A percentile compares a stretch with the other conserved stretches of the same genome.
Conservation (phyloP, 2,113 vertebrate genomes). For the Grammomys dolichurus region DNA sequence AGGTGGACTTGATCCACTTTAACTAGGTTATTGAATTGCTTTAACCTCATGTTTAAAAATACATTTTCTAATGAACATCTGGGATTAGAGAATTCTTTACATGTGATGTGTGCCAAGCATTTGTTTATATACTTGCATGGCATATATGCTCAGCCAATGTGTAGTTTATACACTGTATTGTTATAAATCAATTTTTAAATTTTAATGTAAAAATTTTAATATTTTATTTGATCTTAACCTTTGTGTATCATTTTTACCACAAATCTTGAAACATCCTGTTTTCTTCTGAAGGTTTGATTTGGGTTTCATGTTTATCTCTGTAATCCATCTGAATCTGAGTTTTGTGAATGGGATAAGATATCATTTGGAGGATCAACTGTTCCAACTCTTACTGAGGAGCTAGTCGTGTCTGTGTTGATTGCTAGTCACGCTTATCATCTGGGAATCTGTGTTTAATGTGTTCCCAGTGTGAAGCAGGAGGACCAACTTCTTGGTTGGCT, state of each 20-base stretch:
- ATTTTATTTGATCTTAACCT: neutral
- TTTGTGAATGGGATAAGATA: neutral
- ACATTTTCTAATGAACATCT: neutral
- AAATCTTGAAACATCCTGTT: neutral
- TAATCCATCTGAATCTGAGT: neutral
- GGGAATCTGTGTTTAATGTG: neutral
- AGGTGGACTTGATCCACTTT: neutral
- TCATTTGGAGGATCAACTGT: neutral
- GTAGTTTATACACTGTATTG: neutral
- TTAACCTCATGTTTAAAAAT: slow-evolving; percentile 5
- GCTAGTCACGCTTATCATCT: neutral
- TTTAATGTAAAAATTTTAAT: slow-evolving; percentile 10
- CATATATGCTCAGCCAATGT: neutral
- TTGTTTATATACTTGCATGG: neutral
- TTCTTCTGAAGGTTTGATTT: slow-evolving; percentile 16
- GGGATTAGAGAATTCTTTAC: neutral
- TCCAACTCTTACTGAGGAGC: neutral
- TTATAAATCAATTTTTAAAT: neutral
- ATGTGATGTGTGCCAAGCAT: neutral
- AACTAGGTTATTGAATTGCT: neutral
- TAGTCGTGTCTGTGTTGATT: neutral
- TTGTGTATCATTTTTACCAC: neutral
- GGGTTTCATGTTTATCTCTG: neutral
- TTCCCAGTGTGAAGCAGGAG: neutral
- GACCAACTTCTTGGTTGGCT: no score